Percentiles rank a stretch among this genome's conserved stretches.
phyloP scores from a whole-genome alignment of 2,888 invertebrate genomes.

The Cataglyphis albicans region DNA sequence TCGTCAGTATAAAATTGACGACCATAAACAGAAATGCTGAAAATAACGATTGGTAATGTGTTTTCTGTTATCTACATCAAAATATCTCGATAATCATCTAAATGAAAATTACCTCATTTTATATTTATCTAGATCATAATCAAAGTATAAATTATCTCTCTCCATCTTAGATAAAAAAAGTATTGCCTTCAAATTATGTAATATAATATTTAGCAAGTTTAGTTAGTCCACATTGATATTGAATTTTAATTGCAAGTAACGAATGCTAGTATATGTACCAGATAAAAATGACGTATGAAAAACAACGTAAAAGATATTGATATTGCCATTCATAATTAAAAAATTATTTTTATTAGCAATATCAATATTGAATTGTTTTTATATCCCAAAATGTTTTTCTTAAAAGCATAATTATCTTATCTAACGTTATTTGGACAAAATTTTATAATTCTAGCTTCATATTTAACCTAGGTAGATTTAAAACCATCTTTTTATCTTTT shows the following conservation, averaged over 20 bases:
- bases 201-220: neutral
- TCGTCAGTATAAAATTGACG: constrained; percentile 89
- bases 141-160: neutral
- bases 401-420: too few relatives aligned
- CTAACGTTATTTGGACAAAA: too few relatives aligned
- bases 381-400: neutral
- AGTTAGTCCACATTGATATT: neutral
- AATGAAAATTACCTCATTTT: neutral
- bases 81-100: neutral
- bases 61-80: neutral
- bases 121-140: neutral
- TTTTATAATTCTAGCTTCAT: neutral
- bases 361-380: neutral
- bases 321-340: too few relatives aligned
- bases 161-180: neutral
- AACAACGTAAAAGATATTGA: neutral
- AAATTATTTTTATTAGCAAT: neutral
- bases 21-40: constrained; percentile 89
- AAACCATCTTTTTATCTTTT: neutral
- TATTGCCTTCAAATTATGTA: neutral
- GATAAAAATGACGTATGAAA: neutral
- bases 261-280: too few relatives aligned
- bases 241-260: too few relatives aligned
- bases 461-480: neutral
- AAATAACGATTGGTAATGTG: neutral